Base-by-base conservation (phyloP, 2,888 invertebrate genomes). In the Drosophila neotestacea region DNA sequence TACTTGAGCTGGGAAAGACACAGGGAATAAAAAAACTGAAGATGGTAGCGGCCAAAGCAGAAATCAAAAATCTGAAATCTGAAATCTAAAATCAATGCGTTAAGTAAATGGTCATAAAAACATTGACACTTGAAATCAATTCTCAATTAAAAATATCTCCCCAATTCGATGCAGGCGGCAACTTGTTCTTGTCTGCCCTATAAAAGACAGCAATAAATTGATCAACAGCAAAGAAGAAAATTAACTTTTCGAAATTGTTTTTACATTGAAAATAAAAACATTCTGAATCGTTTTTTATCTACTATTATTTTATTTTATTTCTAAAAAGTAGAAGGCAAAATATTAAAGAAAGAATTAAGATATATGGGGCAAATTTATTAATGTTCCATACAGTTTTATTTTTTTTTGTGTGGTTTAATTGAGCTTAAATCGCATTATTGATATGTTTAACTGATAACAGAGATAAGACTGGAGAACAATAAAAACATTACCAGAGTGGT, bases 41-140 rank as follows among this genome's bases (percentile, higher is more conserved):
- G 27, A 51, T 41, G 30, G 27, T 7, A 28, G 13, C 9, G 10
- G 28, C 11, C 32, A 16, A 16, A n/a, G 22, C 22, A 55, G 13
- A 42, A 38, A 56, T 10, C 22, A 30, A 55, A 79, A 30, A 32
- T 32, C 32, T 32, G 38, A n/a, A 39, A 7, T 9, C 22, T 13
- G 27, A 41, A 36, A 56, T 10, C 22, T 30, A 54, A 79, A 61
- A 72, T 48, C 62, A 71, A 52, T 50, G 39, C 58, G 36, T 70
- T 48, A 59, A 51, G 59, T 44, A 59, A 62, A 51, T 46, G 38
- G 32, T 51, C 55, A 63, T 64, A 81, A 66, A 59, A 59, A 52
- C 59, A 77, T 70, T 71, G 61, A 77, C 81, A 77, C 81, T 81
- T 86, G 84, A 81, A 81, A 77, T 81, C 81, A 81, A 84, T 86